Percentiles rank a stretch among this genome's conserved stretches.
These are phyloP conservation scores for Trichosurus vulpecula DNA, from an alignment of 2,797 vertebrate genomes.

Conservation along the genomic window DNA sequence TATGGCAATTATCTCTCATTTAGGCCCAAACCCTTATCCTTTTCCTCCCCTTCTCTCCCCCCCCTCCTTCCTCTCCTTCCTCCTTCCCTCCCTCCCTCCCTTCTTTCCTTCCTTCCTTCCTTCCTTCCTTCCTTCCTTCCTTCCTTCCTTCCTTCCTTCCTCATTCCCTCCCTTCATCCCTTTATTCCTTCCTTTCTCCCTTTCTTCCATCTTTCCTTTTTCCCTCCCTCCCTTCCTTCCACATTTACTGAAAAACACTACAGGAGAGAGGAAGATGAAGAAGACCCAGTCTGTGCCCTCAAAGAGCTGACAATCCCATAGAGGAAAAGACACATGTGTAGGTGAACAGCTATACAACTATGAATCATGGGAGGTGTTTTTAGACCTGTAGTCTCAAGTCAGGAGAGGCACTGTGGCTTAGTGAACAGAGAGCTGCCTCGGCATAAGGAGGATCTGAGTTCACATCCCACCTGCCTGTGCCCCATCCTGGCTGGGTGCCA, in stretches of 20 bases:
- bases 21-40: not conserved
- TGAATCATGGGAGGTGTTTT: not conserved
- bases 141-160: not conserved
- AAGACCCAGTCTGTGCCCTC: not conserved
- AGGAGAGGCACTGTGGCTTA: not conserved
- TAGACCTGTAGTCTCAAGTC: not conserved
- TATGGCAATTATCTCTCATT: not conserved
- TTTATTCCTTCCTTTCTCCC: no score
- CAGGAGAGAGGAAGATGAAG: not conserved
- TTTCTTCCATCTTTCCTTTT: no score
- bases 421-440: not conserved
- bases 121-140: not conserved
- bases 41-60: not conserved
- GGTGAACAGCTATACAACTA: not conserved
- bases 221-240: not conserved
- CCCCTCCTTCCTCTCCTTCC: no score
- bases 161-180: no score
- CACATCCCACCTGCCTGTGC: not conserved
- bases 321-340: not conserved
- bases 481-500: not conserved
- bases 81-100: fast-evolving
- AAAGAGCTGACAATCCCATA: not conserved
- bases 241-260: not conserved
- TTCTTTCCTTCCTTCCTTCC: not conserved
- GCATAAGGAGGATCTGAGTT: not conserved